Evolutionary conservation across 2,888 invertebrate genomes (phyloP).

Genomic region (Glaucopsyche alexis): DNA sequence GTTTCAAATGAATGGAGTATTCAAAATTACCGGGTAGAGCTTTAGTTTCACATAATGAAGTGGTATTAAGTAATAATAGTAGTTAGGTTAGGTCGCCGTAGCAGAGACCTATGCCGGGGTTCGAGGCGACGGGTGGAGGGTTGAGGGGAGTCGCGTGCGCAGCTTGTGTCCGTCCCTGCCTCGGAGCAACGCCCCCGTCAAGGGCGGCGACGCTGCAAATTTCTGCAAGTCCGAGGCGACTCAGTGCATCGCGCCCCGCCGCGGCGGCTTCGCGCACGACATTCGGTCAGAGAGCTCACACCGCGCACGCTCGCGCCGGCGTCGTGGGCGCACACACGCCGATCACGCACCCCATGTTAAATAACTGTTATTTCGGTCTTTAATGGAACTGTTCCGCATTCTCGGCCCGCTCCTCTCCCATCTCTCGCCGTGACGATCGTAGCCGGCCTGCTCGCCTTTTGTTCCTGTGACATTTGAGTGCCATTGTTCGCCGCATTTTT

Average conservation of each 20-base stretch:
- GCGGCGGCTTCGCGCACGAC: constrained; percentile 76
- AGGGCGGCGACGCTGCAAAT: constrained; percentile 80
- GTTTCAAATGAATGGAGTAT: background rate
- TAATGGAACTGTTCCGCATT: constrained; percentile 76
- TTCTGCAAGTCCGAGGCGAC: constrained; percentile 76
- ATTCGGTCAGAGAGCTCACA: constrained; percentile 45
- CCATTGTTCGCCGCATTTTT: constrained; percentile 53
- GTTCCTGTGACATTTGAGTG: constrained; percentile 51
- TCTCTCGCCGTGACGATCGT: constrained; percentile 43
- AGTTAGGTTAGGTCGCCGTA: constrained; percentile 31
- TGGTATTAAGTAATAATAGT: constrained; percentile 16
- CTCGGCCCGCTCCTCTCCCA: constrained; percentile 60
- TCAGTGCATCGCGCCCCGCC: constrained; percentile 79
- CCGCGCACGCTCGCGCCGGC: constrained; percentile 52
- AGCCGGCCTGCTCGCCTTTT: constrained; percentile 48
- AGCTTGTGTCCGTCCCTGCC: constrained; percentile 74
- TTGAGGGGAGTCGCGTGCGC: constrained; percentile 75
- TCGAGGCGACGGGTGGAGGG: constrained; percentile 51
- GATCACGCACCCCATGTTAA: constrained; percentile 63
- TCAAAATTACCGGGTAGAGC: background rate
- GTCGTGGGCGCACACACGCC: constrained; percentile 56
- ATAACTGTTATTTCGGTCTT: constrained; percentile 77
- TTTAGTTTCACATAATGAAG: constrained; percentile 5
- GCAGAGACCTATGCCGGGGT: constrained; percentile 40
- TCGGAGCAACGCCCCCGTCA: constrained; percentile 80